A percentile compares a stretch with the other conserved stretches of the same genome.
Evolutionary conservation across 92 coral and sea anemone genomes (phyloP).

Genomic region (Zoanthus solanderi): DNA sequence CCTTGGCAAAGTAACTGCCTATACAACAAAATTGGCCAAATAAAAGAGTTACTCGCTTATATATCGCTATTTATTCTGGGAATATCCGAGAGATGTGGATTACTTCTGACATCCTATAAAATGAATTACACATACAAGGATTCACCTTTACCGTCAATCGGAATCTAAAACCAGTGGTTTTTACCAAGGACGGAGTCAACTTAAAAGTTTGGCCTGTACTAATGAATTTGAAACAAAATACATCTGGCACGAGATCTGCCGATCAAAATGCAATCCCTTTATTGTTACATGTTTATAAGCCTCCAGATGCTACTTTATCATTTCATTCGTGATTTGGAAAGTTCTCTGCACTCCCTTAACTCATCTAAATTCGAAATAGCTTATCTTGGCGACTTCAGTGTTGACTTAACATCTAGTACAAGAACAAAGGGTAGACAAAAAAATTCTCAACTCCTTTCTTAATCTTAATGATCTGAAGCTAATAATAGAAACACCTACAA

Average conservation of each 20-base stretch:
- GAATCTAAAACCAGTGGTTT: constrained; percentile 8
- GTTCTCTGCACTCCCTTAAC: background rate
- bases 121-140: constrained; percentile 46
- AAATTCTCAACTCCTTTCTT: constrained; percentile 19
- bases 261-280: constrained; percentile 49
- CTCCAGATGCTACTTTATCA: constrained; percentile 43
- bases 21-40: constrained; percentile 39
- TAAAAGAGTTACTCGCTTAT: constrained; percentile 37
- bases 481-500: constrained; percentile 40
- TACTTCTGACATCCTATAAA: constrained; percentile 19
- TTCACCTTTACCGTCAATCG: background rate
- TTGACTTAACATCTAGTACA: constrained; percentile 6
- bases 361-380: constrained; percentile 2
- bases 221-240: constrained; percentile 19
- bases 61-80: constrained; percentile 41
- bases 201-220: constrained; percentile 28
- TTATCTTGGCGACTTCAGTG: constrained; percentile 15
- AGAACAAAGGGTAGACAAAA: constrained; percentile 13
- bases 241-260: constrained; percentile 46
- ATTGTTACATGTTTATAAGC: constrained; percentile 38
- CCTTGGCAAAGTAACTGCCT: constrained; percentile 29
- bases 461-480: constrained; percentile 31
- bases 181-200: constrained; percentile 13
- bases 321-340: constrained; percentile 11
- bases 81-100: constrained; percentile 48